Evolutionary conservation across 2,113 vertebrate genomes (phyloP), one percentile per base, ranked within the genome.

Genomic region (Naja naja): DNA sequence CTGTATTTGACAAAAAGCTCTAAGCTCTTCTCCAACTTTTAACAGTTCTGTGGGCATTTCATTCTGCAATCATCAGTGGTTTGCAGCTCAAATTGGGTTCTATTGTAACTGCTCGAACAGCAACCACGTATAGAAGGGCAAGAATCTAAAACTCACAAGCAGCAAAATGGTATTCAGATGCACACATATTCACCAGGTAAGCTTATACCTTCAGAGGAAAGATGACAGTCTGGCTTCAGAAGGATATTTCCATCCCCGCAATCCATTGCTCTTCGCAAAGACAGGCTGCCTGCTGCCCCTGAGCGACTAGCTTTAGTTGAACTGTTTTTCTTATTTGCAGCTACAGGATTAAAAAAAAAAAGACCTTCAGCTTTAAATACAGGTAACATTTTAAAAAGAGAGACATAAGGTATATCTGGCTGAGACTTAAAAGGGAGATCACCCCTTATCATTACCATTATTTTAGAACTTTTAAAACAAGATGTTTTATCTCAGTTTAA

Each of bases 251-350:
- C 97, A 1, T 99, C 98, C 16, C 97, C 97, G 10, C 97, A 95
- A 91, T 99, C 98, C 88, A 98, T 95, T 69, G 98, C 98, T 97
- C 98, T 98, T 49, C 98, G 97, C 55, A 98, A 93, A 3, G 98
- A 98, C 5, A 98, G 94, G 18, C 97, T 98, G 0, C 98, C 97
- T 1, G 98, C 94, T 1, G 97, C 96, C 93, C 97, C 96, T 0
- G 97, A 96, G 45, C 97, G 97, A 34, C 98, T 90, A 89, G 98
- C 96, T 85, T 99, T 99, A 0, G 98, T 97, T 0, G 98, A 98
- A 92, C 96, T 93, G 60, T 96, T 98, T 91, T 99, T 99, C 97
- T 99, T 99, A 94, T 95, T 98, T 74, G 96, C 94, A 97, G 98
- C 98, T 98, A 95, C 91, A 97, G 96, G 94, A 60, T 86, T 39